Conservation (phyloP, 1,140 invertebrate species). For the Trachelipus rathkii region DNA sequence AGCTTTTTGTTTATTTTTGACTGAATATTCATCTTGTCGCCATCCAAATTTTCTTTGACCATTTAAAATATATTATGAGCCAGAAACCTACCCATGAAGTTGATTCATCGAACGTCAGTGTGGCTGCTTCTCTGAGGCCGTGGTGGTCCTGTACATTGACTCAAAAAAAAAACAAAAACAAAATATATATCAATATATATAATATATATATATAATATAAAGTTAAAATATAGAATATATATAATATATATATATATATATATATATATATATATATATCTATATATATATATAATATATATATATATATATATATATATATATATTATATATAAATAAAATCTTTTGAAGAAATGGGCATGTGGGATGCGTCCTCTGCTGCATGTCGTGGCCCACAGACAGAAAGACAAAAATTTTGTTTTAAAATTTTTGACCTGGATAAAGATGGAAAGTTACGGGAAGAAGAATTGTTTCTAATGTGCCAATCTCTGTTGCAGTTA, state of each 20-base stretch:
- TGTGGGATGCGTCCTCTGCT: conserved; percentile 84
- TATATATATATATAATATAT: neutral
- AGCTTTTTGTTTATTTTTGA: no score
- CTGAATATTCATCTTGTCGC: no score
- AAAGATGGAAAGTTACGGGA: conserved; percentile 67
- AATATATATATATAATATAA: no score
- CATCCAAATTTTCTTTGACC: no score
- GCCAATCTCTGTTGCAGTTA: conserved; percentile 66
- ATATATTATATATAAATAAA: conserved; percentile 10
- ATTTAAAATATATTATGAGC: no score
- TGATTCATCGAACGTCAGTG: no score
- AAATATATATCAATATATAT: no score
- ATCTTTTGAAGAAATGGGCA: conserved; percentile 83
- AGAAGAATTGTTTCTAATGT: conserved; percentile 67
- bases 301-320: conserved; percentile 15
- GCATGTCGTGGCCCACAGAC: conserved; percentile 76
- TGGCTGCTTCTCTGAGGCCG: no score
- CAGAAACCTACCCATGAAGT: no score
- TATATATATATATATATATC: neutral
- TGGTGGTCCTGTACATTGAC: no score
- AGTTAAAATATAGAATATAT: no score
- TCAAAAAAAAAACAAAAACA: no score
- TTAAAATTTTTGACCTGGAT: conserved; percentile 83
- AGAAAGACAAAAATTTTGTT: conserved; percentile 86
- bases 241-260: neutral